Base-by-base conservation (phyloP, 1,140 invertebrate species). In the Pachypsylla venusta region DNA sequence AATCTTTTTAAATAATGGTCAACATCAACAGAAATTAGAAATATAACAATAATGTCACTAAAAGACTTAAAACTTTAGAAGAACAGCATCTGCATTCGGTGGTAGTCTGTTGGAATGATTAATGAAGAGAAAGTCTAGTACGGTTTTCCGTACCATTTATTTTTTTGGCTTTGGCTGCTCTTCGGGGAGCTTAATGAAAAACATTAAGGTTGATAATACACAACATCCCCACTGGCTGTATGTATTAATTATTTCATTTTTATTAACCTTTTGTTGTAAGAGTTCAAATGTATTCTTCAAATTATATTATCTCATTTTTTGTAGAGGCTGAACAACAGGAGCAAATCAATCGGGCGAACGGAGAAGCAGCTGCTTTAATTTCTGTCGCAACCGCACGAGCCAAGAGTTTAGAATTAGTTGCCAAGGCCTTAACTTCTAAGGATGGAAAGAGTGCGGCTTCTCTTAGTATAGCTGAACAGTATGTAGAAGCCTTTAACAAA, bases 381-480 rank as follows among this genome's bases (percentile, higher is more conserved):
- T 81, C 87, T 0, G 81, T 93, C 22, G 90, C 93, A 0, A 79
- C 87, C 68, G 91, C 92, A 14, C 75, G 89, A 67, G 83, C 91
- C 0, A 79, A 80, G 59, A 83, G 90, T 40, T 74, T 97, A 2
- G 74, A 81, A 66, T 70, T 87, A 7, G 77, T 96, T 25, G 84
- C 87, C 1, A 72, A 76, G 59, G 79, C 90, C 1, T 73, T 93
- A 1, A 65, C 67, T 2, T 68, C 71, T n/a, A 64, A 82, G 74
- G 77, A 83, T 62, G 90, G 88, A 42, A 79, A 80, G 62, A 83
- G 91, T 75, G 95, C 95, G 2, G 95, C 93, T 14, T 83, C 89
- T 0, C 75, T 98, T n/a, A 83, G 81, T 25, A 76, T 98, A 60
- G 95, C 95, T 1, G 93, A 98, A 68, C 89, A 96, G 67, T 99